A percentile compares a stretch with the other conserved stretches of the same genome.
Evolutionary conservation across 2,888 invertebrate species (phyloP).

Genomic region (Scotopteryx bipunctaria): DNA sequence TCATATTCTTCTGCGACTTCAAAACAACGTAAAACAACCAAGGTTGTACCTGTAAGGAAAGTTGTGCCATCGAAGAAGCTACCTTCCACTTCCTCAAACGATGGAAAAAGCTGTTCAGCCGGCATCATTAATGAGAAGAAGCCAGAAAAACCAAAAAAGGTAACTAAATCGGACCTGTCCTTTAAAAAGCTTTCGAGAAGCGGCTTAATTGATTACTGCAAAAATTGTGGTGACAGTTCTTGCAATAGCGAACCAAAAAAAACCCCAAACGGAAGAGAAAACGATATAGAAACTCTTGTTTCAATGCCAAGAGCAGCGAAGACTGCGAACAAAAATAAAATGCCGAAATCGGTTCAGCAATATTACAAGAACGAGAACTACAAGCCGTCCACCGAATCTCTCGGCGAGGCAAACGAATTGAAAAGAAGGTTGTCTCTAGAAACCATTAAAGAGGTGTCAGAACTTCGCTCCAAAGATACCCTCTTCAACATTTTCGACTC

Average conservation of each 20-base stretch:
- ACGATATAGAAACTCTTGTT: slow-evolving; percentile 15
- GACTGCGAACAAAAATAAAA: slow-evolving; percentile 18
- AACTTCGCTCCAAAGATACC: slow-evolving; percentile 43
- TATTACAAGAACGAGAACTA: slow-evolving; percentile 72
- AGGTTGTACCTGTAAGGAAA: too few relatives aligned
- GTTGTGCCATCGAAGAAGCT: slow-evolving; percentile 48
- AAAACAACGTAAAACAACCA: slow-evolving; percentile 28
- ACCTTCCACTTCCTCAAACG: slow-evolving; percentile 32
- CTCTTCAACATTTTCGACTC: slow-evolving; percentile 48
- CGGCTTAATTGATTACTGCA: slow-evolving; percentile 42
- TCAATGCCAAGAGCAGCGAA: slow-evolving; percentile 7
- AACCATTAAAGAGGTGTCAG: slow-evolving; percentile 63
- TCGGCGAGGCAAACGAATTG: slow-evolving; percentile 41
- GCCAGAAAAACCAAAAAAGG: slow-evolving; percentile 49
- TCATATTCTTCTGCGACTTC: slow-evolving; percentile 25
- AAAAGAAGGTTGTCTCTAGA: slow-evolving; percentile 54
- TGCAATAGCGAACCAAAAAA: neutral
- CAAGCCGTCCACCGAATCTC: slow-evolving; percentile 50
- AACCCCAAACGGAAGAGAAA: neutral
- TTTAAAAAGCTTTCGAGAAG: slow-evolving; percentile 39
- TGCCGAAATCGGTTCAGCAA: slow-evolving; percentile 49
- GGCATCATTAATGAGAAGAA: slow-evolving; percentile 41
- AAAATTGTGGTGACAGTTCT: slow-evolving; percentile 57
- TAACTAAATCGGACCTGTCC: slow-evolving; percentile 59
- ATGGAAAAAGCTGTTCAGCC: slow-evolving; percentile 55